phyloP scores from a whole-genome alignment of 53 echinoderm and acorn worm genomes.

The Hippasteria phrygiana region DNA sequence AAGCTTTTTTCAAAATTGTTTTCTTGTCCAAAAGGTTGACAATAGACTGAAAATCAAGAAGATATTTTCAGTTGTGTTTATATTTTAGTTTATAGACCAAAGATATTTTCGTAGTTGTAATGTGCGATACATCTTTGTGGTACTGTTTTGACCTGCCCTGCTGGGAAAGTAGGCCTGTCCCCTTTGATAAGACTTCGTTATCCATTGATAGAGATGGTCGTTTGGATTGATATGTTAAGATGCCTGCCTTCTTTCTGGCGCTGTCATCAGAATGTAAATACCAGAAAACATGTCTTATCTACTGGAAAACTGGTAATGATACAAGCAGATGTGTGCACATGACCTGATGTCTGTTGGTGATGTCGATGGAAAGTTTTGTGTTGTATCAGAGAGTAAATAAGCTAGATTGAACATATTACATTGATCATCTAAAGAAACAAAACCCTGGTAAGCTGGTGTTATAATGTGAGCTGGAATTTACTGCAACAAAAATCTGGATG shows the following conservation, averaged over 20 bases:
- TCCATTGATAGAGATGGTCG: neutral
- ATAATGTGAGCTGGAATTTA: neutral
- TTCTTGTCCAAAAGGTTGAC: neutral
- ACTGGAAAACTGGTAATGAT: neutral
- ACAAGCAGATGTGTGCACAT: neutral
- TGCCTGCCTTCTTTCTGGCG: neutral
- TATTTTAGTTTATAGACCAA: neutral
- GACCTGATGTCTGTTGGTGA: neutral
- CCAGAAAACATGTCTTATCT: neutral
- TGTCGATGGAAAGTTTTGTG: neutral
- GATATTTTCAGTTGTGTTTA: neutral
- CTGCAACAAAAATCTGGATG: neutral
- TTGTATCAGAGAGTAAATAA: neutral
- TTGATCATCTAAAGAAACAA: neutral
- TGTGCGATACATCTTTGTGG: neutral
- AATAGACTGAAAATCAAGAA: neutral
- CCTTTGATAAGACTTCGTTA: neutral
- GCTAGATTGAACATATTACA: neutral
- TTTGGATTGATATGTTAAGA: neutral
- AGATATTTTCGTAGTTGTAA: neutral
- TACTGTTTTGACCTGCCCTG: neutral
- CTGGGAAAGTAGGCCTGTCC: neutral
- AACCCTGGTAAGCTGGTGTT: neutral
- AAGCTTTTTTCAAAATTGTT: neutral
- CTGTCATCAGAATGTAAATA: conserved; percentile 16